phyloP scores from a whole-genome alignment of 2,113 vertebrate species.

The Halcyon senegalensis region DNA sequence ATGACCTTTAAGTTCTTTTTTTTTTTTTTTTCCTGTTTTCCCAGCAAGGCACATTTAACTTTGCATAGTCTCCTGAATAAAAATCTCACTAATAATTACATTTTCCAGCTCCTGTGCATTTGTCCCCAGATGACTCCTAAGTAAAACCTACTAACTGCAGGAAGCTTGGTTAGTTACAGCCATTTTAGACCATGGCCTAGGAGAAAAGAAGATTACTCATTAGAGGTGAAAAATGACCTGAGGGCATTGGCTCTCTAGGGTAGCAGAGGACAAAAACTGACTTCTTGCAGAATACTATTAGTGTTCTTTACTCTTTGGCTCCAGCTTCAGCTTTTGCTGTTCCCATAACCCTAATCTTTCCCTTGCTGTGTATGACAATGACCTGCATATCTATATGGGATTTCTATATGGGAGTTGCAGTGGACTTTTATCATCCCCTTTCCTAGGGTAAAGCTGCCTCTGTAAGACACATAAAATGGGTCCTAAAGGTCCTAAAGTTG shows the following conservation, averaged over 20 bases:
- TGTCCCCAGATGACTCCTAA: constrained; percentile 20
- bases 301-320: neutral
- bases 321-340: neutral
- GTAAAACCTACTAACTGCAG: neutral
- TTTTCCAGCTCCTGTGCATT: neutral
- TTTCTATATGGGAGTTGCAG: neutral
- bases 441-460: neutral
- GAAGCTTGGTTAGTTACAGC: neutral
- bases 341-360: neutral
- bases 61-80: constrained; percentile 8
- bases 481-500: neutral
- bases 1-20: constrained; percentile 45
- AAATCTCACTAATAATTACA: constrained; percentile 38
- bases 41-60: constrained; percentile 15
- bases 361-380: neutral
- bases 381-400: rapidly evolving
- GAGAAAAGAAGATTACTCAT: neutral
- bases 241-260: neutral
- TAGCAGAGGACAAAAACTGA: rapidly evolving
- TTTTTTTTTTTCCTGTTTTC: neutral
- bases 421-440: neutral
- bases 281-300: neutral
- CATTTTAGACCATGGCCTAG: neutral
- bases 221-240: neutral
- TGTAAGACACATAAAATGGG: neutral